These are phyloP conservation scores for Rhysida immarginata DNA, from an alignment of 1,140 invertebrate genomes.

Conservation along the genomic window DNA sequence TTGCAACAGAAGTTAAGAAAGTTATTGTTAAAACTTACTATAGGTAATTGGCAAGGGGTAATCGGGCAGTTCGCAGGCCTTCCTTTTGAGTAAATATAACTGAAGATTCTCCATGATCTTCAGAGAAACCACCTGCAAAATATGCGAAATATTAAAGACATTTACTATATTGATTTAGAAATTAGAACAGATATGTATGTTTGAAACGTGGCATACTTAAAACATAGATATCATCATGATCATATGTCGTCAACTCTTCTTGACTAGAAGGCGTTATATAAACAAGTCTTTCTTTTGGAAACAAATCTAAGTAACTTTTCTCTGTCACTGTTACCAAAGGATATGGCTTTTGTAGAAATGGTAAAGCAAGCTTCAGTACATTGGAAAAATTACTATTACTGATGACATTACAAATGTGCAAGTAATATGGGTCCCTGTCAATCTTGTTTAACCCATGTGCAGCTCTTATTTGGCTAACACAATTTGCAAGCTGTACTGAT, in stretches of 20 bases:
- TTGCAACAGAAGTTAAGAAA: no score
- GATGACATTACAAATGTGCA: neutral
- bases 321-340: constrained; percentile 43
- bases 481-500: neutral
- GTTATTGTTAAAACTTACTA: no score
- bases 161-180: no score
- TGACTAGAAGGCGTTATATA: constrained; percentile 71
- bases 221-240: constrained; percentile 31
- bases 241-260: constrained; percentile 45
- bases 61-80: no score
- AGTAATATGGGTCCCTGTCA: neutral
- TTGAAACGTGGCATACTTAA: no score
- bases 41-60: no score
- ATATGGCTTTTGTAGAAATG: neutral
- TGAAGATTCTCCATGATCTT: no score
- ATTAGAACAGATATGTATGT: no score
- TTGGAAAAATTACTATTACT: neutral
- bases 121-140: no score
- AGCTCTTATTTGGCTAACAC: neutral
- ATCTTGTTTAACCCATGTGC: neutral
- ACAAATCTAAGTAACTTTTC: constrained; percentile 63
- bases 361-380: neutral
- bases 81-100: no score
- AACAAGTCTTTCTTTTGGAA: constrained; percentile 60
- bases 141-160: no score